phyloP scores from a whole-genome alignment of 2,113 vertebrate species.

The Atrichornis clamosus region DNA sequence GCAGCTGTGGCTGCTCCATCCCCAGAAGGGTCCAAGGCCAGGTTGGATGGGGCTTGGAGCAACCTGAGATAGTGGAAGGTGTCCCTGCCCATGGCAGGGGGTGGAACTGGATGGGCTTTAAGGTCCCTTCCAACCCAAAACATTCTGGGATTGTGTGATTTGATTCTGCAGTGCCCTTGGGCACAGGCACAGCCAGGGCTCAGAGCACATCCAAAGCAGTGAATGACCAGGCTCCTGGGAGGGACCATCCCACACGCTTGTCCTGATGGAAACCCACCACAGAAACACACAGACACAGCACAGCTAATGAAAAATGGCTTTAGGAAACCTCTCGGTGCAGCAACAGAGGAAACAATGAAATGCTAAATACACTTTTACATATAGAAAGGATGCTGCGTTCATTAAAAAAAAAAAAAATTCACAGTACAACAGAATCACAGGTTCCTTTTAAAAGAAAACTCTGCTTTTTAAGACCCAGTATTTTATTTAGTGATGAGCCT shows the following conservation, averaged over 20 bases:
- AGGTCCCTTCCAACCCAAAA: background rate
- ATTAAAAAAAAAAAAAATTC: background rate
- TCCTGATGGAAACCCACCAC: background rate
- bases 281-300: background rate
- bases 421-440: background rate
- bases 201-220: background rate
- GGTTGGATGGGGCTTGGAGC: rapidly evolving
- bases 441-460: background rate
- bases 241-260: background rate
- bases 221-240: rapidly evolving
- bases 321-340: background rate
- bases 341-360: background rate
- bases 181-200: background rate
- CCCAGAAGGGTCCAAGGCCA: rapidly evolving
- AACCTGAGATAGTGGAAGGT: rapidly evolving
- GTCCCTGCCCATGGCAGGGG: background rate
- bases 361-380: background rate
- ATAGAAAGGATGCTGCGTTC: background rate
- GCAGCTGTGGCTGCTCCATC: background rate
- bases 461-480: background rate
- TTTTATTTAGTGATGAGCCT: background rate
- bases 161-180: background rate
- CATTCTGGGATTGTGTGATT: background rate
- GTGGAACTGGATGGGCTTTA: background rate
- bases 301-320: background rate